phyloP scores from a whole-genome alignment of 2,113 vertebrate genomes.

The Otolemur garnettii region DNA sequence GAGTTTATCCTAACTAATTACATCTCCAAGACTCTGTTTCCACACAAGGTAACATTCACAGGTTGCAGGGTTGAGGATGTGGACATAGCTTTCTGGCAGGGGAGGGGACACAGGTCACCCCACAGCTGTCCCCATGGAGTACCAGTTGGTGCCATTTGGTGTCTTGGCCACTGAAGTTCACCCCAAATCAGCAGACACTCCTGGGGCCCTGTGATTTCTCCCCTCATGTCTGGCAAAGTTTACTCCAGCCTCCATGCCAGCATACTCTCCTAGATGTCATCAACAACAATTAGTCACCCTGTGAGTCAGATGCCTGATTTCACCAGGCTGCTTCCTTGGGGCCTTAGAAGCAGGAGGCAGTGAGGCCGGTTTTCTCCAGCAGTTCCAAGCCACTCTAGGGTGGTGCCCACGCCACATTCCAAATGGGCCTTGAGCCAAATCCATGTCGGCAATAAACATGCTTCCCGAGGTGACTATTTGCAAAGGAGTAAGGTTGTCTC shows the following conservation, averaged over 20 bases:
- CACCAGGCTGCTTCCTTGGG: background rate
- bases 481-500: background rate
- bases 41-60: background rate
- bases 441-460: background rate
- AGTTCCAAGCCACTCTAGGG: constrained; percentile 13
- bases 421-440: background rate
- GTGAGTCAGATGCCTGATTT: constrained; percentile 51
- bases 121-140: background rate
- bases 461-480: background rate
- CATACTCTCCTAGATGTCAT: background rate
- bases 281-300: constrained; percentile 31
- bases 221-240: background rate
- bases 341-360: background rate
- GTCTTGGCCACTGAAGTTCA: background rate
- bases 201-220: background rate
- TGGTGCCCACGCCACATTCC: background rate
- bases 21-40: background rate
- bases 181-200: background rate
- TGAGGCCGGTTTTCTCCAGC: background rate
- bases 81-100: no score
- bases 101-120: fast-evolving
- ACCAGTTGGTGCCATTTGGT: background rate
- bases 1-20: background rate
- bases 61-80: background rate
- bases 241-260: background rate